These are phyloP conservation scores for Vulpes ferrilata DNA, from an alignment of 2,113 vertebrate species.

Conservation along the genomic window DNA sequence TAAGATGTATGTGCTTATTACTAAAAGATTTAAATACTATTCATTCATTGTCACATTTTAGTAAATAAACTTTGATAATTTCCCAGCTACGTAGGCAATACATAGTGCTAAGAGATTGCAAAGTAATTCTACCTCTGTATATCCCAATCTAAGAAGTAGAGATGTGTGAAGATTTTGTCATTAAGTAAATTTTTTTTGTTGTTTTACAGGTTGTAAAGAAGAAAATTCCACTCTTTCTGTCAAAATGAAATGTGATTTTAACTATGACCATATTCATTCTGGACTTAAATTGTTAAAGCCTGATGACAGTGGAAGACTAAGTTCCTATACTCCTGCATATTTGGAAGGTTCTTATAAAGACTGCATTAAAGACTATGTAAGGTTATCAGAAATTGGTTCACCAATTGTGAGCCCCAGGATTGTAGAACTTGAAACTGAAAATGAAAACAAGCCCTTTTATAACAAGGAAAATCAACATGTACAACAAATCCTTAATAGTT, in stretches of 20 bases:
- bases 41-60: not conserved
- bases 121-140: constrained; percentile 31
- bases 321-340: constrained; percentile 67
- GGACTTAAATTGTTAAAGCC: constrained; percentile 78
- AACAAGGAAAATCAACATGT: constrained; percentile 89
- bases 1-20: not conserved
- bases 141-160: not conserved
- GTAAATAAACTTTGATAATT: constrained; percentile 4
- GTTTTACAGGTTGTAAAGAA: constrained; percentile 81
- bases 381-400: constrained; percentile 60
- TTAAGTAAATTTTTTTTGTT: constrained; percentile 42
- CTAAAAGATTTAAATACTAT: not conserved
- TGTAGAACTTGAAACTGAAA: constrained; percentile 78
- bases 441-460: constrained; percentile 80
- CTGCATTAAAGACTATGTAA: constrained; percentile 79
- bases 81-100: not conserved
- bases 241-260: constrained; percentile 87
- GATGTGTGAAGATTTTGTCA: constrained; percentile 8
- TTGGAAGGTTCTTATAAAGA: constrained; percentile 81
- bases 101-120: not conserved
- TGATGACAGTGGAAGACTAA: constrained; percentile 69
- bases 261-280: constrained; percentile 48
- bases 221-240: constrained; percentile 49
- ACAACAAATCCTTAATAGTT: constrained; percentile 60
- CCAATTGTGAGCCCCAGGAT: constrained; percentile 58